A percentile compares a stretch with the other conserved stretches of the same genome.
phyloP scores from a whole-genome alignment of 1,140 invertebrate genomes.

The Eriosoma lanigerum region DNA sequence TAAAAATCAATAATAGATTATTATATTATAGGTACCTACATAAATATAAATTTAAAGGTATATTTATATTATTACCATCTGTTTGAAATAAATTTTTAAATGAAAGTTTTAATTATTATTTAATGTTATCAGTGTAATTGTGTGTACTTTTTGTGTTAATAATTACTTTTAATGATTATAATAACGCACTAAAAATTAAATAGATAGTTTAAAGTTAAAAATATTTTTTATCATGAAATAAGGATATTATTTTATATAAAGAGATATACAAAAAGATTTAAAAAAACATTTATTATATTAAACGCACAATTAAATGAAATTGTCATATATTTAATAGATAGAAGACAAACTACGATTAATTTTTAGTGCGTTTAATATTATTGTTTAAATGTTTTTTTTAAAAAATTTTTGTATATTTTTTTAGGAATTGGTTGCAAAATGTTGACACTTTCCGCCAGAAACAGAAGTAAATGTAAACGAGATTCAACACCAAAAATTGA shows the following conservation, averaged over 20 bases:
- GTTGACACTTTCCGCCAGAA: constrained; percentile 35
- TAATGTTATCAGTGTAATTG: constrained; percentile 24
- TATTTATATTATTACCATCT: background rate
- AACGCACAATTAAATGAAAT: constrained; percentile 48
- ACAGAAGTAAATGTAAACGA: constrained; percentile 52
- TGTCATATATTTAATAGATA: constrained; percentile 20
- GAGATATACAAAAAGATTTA: constrained; percentile 38
- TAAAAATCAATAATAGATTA: too few relatives aligned
- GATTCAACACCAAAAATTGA: constrained; percentile 61
- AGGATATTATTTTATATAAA: background rate
- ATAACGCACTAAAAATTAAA: constrained; percentile 50
- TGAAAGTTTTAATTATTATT: background rate
- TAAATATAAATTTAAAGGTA: too few relatives aligned
- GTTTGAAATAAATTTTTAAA: background rate
- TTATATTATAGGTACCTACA: too few relatives aligned
- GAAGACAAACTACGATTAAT: constrained; percentile 23
- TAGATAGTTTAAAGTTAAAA: background rate
- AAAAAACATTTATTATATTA: constrained; percentile 51
- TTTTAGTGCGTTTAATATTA: constrained; percentile 52
- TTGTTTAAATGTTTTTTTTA: constrained; percentile 44
- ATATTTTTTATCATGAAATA: constrained; percentile 7
- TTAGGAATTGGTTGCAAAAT: constrained; percentile 42
- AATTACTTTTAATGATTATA: background rate
- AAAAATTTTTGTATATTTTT: constrained; percentile 49
- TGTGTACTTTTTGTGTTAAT: constrained; percentile 25